These are phyloP conservation scores for Hycleus phaleratus DNA, from an alignment of 1,140 invertebrate species.

Conservation along the genomic window DNA sequence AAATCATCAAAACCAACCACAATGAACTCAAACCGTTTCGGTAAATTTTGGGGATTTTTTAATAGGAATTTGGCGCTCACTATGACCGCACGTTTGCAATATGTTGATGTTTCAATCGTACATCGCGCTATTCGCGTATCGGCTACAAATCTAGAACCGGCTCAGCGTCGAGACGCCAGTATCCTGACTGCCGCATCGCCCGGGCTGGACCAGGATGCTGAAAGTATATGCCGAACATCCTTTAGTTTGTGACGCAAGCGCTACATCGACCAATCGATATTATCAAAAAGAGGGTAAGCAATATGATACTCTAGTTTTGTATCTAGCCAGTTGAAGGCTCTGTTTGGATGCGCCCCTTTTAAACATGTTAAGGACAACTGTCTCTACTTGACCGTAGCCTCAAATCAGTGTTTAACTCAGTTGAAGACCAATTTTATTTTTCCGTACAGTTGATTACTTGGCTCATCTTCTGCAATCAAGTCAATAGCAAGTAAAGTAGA, in stretches of 20 bases:
- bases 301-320: constrained; percentile 12
- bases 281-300: constrained; percentile 18
- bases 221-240: constrained; percentile 30
- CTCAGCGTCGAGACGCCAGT: constrained; percentile 18
- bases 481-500: no score
- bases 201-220: constrained; percentile 38
- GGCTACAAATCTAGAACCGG: not conserved
- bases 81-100: constrained; percentile 1
- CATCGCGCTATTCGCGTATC: not conserved
- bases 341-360: constrained; percentile 1
- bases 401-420: not conserved
- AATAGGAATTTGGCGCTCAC: not conserved
- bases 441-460: no score
- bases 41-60: not conserved
- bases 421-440: not conserved
- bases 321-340: constrained; percentile 8
- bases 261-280: constrained; percentile 29
- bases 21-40: no score
- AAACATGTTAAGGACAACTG: constrained; percentile 5
- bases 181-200: constrained; percentile 36
- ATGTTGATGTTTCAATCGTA: not conserved
- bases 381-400: constrained; percentile 7
- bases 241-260: constrained; percentile 27
- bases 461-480: no score
- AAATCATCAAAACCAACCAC: no score